A percentile compares a stretch with the other conserved stretches of the same genome.
Conservation (phyloP, 2,888 invertebrate genomes). For the Melipona bicolor region DNA sequence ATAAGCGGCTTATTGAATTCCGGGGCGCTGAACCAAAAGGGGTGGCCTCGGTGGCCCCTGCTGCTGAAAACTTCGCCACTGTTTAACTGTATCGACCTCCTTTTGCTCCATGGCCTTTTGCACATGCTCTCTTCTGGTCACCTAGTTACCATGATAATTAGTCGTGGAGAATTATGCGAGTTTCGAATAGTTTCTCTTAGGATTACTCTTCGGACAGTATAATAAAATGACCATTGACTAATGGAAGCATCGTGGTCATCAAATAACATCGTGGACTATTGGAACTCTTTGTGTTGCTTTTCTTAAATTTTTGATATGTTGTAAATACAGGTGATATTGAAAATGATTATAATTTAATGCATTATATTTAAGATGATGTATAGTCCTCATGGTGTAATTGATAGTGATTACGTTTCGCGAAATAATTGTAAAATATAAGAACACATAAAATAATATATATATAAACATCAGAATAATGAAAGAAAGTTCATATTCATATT, state of each 20-base stretch:
- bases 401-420: too few relatives aligned
- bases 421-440: too few relatives aligned
- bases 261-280: not conserved
- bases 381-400: too few relatives aligned
- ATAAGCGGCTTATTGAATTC: conserved; percentile 72
- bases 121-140: not conserved
- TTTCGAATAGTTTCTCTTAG: not conserved
- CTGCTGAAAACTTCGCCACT: conserved; percentile 44
- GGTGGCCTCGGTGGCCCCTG: conserved; percentile 30
- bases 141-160: not conserved
- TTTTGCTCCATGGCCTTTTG: not conserved
- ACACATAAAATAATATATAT: too few relatives aligned
- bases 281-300: too few relatives aligned
- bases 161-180: not conserved
- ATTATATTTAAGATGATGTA: too few relatives aligned
- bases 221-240: not conserved
- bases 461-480: too few relatives aligned
- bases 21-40: conserved; percentile 63
- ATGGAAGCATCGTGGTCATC: not conserved
- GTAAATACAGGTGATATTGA: too few relatives aligned
- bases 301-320: too few relatives aligned
- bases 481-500: too few relatives aligned
- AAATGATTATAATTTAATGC: too few relatives aligned
- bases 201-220: not conserved
- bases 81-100: conserved; percentile 40